These are phyloP conservation scores for Todiramphus chloris DNA, from an alignment of 2,113 vertebrate species.

Conservation along the genomic window DNA sequence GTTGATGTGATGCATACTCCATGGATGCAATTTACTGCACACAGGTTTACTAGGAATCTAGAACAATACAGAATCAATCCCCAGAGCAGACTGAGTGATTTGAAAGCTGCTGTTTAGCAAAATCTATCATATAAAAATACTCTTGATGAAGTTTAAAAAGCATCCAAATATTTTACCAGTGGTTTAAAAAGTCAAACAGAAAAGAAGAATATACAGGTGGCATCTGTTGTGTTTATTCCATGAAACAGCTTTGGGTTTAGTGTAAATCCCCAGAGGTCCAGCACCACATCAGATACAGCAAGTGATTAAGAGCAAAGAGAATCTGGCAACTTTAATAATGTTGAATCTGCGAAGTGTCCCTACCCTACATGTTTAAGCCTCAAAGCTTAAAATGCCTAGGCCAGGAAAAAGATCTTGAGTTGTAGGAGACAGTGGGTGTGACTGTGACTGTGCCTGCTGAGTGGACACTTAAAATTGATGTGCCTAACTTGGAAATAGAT, in stretches of 20 bases:
- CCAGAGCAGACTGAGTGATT: not conserved
- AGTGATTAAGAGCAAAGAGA: not conserved
- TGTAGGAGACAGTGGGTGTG: not conserved
- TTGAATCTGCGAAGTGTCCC: not conserved
- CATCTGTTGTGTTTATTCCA: not conserved
- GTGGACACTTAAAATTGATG: not conserved
- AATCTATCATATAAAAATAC: not conserved
- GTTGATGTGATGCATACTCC: not conserved
- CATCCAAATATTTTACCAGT: not conserved
- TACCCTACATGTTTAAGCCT: not conserved
- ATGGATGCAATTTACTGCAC: not conserved
- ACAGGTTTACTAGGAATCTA: not conserved
- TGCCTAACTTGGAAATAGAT: not conserved
- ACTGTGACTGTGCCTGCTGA: not conserved
- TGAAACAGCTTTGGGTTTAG: not conserved
- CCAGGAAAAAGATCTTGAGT: not conserved
- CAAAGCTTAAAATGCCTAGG: not conserved
- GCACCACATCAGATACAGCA: not conserved
- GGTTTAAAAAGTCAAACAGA: not conserved
- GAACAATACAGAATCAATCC: not conserved
- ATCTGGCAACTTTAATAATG: not conserved
- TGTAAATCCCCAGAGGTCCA: not conserved
- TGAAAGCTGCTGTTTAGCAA: not conserved
- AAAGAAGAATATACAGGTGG: not conserved
- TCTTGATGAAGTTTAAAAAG: not conserved